phyloP scores from a whole-genome alignment of 2,888 invertebrate species.

The Chesias legatella region DNA sequence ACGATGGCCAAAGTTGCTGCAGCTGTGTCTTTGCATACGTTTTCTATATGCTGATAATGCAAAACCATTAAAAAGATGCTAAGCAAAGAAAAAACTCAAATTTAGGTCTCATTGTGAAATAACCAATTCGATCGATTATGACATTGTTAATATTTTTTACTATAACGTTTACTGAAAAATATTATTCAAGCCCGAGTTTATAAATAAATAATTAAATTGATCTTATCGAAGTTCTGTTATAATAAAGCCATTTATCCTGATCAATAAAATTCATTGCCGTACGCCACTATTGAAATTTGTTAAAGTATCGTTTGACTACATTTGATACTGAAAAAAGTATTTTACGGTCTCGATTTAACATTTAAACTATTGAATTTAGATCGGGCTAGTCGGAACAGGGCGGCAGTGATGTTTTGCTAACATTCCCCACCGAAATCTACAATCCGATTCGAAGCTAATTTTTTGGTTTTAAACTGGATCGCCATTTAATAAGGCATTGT shows the following conservation, averaged over 20 bases:
- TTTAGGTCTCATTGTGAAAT: no score
- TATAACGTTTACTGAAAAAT: no score
- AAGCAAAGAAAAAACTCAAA: no score
- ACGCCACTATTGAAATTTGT: slow-evolving; percentile 1
- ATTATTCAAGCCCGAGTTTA: no score
- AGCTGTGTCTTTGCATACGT: no score
- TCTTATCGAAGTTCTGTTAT: background rate
- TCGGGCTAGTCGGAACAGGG: slow-evolving; percentile 16
- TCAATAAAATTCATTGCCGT: slow-evolving; percentile 1
- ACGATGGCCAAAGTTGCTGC: no score
- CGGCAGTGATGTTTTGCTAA: slow-evolving; percentile 21
- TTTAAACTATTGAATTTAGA: slow-evolving; percentile 22
- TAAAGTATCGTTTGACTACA: slow-evolving; percentile 25
- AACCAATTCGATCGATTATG: no score
- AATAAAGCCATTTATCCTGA: background rate
- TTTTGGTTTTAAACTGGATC: slow-evolving; percentile 43
- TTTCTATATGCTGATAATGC: no score
- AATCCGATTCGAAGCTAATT: slow-evolving; percentile 20
- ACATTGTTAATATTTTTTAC: no score
- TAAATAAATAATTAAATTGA: no score
- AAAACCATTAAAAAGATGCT: no score
- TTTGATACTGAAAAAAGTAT: slow-evolving; percentile 7
- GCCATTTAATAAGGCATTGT: slow-evolving; percentile 58
- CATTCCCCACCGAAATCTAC: slow-evolving; percentile 21
- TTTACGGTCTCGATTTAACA: slow-evolving; percentile 2